Conservation (phyloP, 2,888 invertebrate species). For the Nematopogon swammerdamellus region DNA sequence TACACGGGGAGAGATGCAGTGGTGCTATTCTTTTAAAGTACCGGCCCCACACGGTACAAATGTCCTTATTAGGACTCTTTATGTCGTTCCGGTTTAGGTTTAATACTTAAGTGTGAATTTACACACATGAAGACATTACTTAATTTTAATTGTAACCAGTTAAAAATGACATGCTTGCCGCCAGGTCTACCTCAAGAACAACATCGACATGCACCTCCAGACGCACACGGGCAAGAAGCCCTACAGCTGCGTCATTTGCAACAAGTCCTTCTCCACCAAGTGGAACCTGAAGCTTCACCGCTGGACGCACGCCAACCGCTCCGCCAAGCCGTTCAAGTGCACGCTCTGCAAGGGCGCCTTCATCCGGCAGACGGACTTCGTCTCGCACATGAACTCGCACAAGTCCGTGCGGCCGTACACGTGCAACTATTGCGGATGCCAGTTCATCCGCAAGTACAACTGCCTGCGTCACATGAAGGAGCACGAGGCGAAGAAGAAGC, state of each 20-base stretch:
- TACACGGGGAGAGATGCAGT: too few relatives aligned
- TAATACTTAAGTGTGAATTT: too few relatives aligned
- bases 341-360: conserved; percentile 81
- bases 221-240: conserved; percentile 76
- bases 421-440: conserved; percentile 86
- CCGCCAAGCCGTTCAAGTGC: conserved; percentile 83
- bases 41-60: too few relatives aligned
- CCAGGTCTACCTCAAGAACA: conserved; percentile 74
- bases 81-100: too few relatives aligned
- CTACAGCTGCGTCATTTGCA: conserved; percentile 79
- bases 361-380: conserved; percentile 74
- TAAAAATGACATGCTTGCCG: conserved; percentile 6
- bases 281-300: conserved; percentile 88
- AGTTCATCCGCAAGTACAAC: conserved; percentile 86
- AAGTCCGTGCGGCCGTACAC: conserved; percentile 81
- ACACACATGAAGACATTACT: too few relatives aligned
- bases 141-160: too few relatives aligned
- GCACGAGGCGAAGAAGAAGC: conserved; percentile 77
- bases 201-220: conserved; percentile 74
- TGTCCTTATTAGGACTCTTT: too few relatives aligned
- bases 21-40: too few relatives aligned
- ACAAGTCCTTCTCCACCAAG: conserved; percentile 82
- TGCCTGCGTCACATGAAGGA: conserved; percentile 80
- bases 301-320: conserved; percentile 84
- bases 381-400: conserved; percentile 84